phyloP scores from a whole-genome alignment of 1,140 invertebrate species.

The Copidosoma floridanum region DNA sequence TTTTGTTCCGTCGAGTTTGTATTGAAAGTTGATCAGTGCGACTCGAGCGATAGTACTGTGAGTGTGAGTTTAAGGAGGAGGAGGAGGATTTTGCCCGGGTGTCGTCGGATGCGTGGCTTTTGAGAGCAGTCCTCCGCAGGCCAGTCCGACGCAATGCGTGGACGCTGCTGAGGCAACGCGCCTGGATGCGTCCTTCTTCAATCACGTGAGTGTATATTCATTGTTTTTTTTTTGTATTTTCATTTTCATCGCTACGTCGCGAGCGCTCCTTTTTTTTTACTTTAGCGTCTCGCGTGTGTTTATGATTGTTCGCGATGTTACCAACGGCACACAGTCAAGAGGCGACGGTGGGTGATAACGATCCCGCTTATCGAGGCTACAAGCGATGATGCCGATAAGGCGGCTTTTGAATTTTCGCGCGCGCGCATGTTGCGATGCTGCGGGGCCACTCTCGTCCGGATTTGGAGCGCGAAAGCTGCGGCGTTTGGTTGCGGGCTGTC shows the following conservation, averaged over 20 bases:
- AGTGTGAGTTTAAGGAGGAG: background rate
- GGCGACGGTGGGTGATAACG: too few relatives aligned
- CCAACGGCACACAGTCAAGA: too few relatives aligned
- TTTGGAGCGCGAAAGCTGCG: background rate
- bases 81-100: slow-evolving; percentile 19
- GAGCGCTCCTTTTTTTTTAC: background rate
- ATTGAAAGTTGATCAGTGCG: too few relatives aligned
- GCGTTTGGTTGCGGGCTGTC: background rate
- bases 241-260: background rate
- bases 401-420: slow-evolving; percentile 7
- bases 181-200: slow-evolving; percentile 59
- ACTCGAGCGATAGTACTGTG: background rate
- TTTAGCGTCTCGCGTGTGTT: background rate
- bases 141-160: slow-evolving; percentile 59
- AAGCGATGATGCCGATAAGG: background rate
- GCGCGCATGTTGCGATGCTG: background rate
- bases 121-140: slow-evolving; percentile 55
- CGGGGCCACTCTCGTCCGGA: too few relatives aligned
- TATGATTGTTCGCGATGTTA: background rate
- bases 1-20: too few relatives aligned
- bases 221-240: background rate
- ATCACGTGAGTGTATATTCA: slow-evolving; percentile 51
- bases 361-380: too few relatives aligned
- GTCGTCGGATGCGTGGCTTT: slow-evolving; percentile 41
- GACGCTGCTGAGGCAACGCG: slow-evolving; percentile 59